Evolutionary conservation across 2,888 invertebrate species (phyloP).

Genomic region (Rhogogaster chlorosoma): DNA sequence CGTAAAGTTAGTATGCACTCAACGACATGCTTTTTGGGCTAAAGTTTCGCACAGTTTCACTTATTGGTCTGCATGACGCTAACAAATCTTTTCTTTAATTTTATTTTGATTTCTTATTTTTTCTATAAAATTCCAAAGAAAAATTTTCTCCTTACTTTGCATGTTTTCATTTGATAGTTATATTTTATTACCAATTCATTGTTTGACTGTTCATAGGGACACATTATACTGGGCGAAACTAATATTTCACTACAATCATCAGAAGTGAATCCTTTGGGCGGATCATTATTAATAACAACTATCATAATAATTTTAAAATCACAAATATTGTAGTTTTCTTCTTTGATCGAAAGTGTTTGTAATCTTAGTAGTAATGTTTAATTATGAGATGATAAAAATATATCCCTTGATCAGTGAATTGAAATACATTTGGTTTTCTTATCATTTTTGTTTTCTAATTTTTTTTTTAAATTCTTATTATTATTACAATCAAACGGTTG

Average conservation of each 20-base stretch:
- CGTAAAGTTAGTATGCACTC: constrained; percentile 2
- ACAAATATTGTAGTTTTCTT: constrained; percentile 14
- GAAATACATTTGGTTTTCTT: neutral
- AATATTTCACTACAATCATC: constrained; percentile 48
- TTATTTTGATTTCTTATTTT: neutral
- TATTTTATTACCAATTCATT: constrained; percentile 40
- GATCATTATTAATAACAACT: constrained; percentile 29
- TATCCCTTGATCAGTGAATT: neutral
- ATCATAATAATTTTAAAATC: constrained; percentile 9
- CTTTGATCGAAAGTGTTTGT: constrained; percentile 1
- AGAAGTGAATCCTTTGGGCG: constrained; percentile 36
- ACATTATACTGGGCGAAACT: constrained; percentile 46
- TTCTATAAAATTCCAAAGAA: neutral
- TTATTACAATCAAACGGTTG: neutral
- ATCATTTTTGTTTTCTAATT: neutral
- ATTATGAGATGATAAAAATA: neutral
- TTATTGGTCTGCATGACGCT: constrained; percentile 16
- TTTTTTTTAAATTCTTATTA: neutral
- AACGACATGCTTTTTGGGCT: neutral
- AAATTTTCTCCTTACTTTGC: neutral
- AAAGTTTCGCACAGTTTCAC: neutral
- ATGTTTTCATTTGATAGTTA: neutral
- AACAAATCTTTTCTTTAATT: neutral
- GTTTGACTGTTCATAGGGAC: constrained; percentile 47
- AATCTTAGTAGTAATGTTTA: neutral